Evolutionary conservation across 2,888 invertebrate species (phyloP), one percentile per base, ranked within the genome.

Genomic region (Athripsodes cinereus): DNA sequence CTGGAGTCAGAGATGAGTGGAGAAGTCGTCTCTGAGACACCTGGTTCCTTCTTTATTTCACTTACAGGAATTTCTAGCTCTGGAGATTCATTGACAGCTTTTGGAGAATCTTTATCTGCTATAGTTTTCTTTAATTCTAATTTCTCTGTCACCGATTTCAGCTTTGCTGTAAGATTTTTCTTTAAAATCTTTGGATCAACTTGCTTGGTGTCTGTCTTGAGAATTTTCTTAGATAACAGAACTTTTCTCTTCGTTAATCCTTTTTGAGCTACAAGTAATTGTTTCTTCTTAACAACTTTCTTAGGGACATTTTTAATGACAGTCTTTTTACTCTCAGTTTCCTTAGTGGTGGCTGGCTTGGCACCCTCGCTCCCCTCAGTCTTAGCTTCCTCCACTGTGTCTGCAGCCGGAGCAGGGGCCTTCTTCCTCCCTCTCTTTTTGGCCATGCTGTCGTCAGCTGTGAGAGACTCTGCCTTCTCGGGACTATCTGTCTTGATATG

Each of bases 401-500:
- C 76, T 62, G 62, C 69, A 46, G 69, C 68, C 61, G 22, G 22
- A 19, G 55, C n/a, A 8, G 47, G 22, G 19, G 22, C 51, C 21
- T 53, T 76, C 76, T 78, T 78, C 53, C 78, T 73, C 66, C 76
- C 76, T 65, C 79, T 70, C 48, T 78, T 78, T 67, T 78, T 78
- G 40, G 77, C 78, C 21, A 48, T 57, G 13, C 34, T 34, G 69
- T 78, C 78, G 46, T 74, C 65, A 55, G 76, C 77, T 2, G 72
- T 72, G 70, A 75, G 76, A 61, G 77, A 78, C 68, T 77, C 78
- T 58, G 66, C 65, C 68, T 78, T 77, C 69, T 78, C 78, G 66
- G 78, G 46, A 11, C 44, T 19, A 2, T 54, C 60, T 20, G 47
- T 52, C 2, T 19, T 48, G 20, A 34, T 20, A 2, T 22, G 34